Evolutionary conservation across 2,113 vertebrate genomes (phyloP).

Genomic region (Euleptes europaea): DNA sequence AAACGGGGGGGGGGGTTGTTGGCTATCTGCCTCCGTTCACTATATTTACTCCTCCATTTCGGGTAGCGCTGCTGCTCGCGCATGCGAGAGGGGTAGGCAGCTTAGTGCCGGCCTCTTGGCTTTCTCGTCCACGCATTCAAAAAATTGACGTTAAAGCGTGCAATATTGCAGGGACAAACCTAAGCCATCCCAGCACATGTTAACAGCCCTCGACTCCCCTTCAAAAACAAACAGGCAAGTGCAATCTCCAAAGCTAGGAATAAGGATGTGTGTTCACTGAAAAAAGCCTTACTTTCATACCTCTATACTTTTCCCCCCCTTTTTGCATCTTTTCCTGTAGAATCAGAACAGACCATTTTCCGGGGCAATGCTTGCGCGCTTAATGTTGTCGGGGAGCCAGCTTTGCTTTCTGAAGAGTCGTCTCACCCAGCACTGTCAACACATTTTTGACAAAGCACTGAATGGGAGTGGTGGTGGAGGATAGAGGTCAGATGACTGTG

Average conservation of each 20-base stretch:
- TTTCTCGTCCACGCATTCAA: no score
- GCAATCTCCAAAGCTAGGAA: not conserved
- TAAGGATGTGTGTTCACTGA: not conserved
- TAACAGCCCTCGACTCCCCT: no score
- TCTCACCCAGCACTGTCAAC: not conserved
- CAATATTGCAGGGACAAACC: no score
- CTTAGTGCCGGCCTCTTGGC: no score
- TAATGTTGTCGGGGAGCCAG: not conserved
- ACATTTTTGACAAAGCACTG: not conserved
- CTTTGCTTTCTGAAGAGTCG: not conserved
- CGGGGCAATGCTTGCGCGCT: not conserved
- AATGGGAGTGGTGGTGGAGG: not conserved
- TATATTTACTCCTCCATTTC: no score
- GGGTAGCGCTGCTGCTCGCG: no score
- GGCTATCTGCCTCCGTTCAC: no score
- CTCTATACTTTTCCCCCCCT: not conserved
- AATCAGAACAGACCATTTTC: not conserved
- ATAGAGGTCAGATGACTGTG: not conserved
- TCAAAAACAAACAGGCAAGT: no score
- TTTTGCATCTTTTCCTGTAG: not conserved
- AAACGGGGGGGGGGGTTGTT: no score
- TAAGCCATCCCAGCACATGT: no score
- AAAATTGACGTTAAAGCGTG: no score
- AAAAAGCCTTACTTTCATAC: not conserved
- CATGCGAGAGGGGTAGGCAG: no score